Base-by-base conservation (phyloP, 1,140 invertebrate genomes). In the Anagrus nilaparvatae region DNA sequence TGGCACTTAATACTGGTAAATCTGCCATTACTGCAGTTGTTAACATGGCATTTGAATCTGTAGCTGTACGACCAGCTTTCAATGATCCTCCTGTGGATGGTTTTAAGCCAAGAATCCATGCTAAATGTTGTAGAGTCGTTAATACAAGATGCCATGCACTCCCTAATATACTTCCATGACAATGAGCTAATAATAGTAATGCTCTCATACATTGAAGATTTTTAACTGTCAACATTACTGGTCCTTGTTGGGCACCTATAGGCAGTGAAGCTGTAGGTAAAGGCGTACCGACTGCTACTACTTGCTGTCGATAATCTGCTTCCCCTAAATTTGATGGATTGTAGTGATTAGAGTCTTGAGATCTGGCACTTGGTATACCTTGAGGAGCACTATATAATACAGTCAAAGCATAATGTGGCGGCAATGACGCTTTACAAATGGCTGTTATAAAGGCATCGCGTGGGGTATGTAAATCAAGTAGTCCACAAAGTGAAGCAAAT, bases 191-290 rank as follows among this genome's bases (percentile, higher is more conserved):
- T 46, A 80, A 77, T 12, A 99, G 69, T 20, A 98, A 68, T 5
- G 93, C 82, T 48, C 91, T 75, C 82, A 97, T 95, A 28, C 92
- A 95, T 53, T 97, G 89, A 16, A 99, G 74, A 75, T 99, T 98
- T 58, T 97, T 95, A 0, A 92, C 87, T 5, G 94, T 98, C 53
- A 99, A 73, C 89, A 97, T 94, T 23, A 98, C 94, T n/a, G 88
- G 87, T n/a, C 86, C 87, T 66, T 90, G 87, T 58, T 88, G 84
- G 16, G 84, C 79, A 27, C 78, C 77, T 34, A 78, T 75, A 39
- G 76, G 88, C 56, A 77, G 63, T 10, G 87, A 82, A 32, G 87
- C 78, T 27, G 87, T 89, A 3, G 88, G 85, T 44, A 96, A 61
- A 17, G 92, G 85, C 5, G 91, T 95, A 10, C 92, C 92, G 40